A percentile compares a stretch with the other conserved stretches of the same genome.
Evolutionary conservation across 2,113 vertebrate genomes (phyloP).

Genomic region (Fregata magnificens): DNA sequence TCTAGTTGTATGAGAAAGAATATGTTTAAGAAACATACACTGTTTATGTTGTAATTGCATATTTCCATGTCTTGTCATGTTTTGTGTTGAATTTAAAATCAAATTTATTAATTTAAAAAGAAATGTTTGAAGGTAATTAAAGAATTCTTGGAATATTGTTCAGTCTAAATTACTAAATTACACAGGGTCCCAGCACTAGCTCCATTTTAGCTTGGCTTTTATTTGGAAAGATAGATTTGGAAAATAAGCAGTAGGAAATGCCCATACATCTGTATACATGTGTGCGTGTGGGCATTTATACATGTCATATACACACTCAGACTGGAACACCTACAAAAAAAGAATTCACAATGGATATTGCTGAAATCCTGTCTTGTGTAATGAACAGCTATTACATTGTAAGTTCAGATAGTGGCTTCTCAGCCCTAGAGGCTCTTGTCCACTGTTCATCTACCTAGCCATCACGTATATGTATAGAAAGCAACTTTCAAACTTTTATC

Average conservation of each 20-base stretch:
- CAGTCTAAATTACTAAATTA: neutral
- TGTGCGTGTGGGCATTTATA: neutral
- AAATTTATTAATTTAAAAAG: neutral
- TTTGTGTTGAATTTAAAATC: neutral
- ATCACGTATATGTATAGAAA: neutral
- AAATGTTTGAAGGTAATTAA: neutral
- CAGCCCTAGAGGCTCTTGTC: neutral
- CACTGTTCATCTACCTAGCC: neutral
- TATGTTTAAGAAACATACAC: neutral
- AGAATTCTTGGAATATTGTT: neutral
- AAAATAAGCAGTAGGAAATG: neutral
- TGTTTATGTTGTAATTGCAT: neutral
- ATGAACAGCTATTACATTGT: neutral
- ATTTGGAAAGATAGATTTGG: neutral
- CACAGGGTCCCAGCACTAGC: neutral
- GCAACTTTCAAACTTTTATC: neutral
- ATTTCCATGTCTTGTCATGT: neutral
- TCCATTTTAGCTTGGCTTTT: neutral
- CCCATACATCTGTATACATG: accelerated
- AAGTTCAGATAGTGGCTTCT: neutral
- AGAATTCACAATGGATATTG: neutral
- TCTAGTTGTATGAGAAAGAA: neutral
- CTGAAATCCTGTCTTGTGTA: neutral
- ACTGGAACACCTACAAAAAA: neutral
- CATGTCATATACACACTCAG: neutral